phyloP scores from a whole-genome alignment of 2,797 vertebrate genomes.

The Typhlichthys eigenmanni region DNA sequence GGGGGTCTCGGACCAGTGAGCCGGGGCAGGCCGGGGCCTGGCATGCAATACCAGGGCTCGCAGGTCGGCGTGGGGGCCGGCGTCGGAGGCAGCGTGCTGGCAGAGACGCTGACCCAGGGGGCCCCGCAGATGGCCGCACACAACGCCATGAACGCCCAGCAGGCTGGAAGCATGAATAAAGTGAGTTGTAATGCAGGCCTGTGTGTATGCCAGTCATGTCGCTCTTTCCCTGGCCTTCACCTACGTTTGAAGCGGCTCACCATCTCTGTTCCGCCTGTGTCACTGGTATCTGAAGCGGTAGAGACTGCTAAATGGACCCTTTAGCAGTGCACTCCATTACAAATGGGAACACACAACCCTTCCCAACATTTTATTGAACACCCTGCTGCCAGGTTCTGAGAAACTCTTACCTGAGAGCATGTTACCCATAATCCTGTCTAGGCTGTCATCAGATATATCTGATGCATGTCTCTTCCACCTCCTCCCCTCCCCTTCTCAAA shows the following conservation, averaged over 20 bases:
- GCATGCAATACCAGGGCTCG: conserved; percentile 85
- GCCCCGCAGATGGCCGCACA: conserved; percentile 85
- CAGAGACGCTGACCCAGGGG: conserved; percentile 93
- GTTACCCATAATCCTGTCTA: neutral
- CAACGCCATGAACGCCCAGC: conserved; percentile 82
- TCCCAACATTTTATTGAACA: neutral
- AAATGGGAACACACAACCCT: neutral
- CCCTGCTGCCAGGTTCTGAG: neutral
- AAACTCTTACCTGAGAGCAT: neutral
- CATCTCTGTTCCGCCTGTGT: neutral
- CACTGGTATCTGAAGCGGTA: too few relatives aligned
- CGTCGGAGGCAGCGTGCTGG: conserved; percentile 84
- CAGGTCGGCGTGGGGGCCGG: conserved; percentile 71
- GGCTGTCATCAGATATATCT: conserved; percentile 3
- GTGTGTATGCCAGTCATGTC: neutral
- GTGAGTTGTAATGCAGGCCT: conserved; percentile 71
- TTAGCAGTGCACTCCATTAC: neutral
- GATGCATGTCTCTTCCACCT: neutral
- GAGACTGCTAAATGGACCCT: neutral
- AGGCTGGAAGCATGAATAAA: conserved; percentile 92
- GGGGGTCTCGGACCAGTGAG: conserved; percentile 89
- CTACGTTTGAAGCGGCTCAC: neutral
- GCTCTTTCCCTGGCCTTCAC: neutral
- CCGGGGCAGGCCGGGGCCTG: conserved; percentile 82
- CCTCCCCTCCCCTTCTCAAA: too few relatives aligned